Evolutionary conservation across 2,113 vertebrate species (phyloP), one percentile per base, ranked within the genome.

Genomic region (Esox niger): DNA sequence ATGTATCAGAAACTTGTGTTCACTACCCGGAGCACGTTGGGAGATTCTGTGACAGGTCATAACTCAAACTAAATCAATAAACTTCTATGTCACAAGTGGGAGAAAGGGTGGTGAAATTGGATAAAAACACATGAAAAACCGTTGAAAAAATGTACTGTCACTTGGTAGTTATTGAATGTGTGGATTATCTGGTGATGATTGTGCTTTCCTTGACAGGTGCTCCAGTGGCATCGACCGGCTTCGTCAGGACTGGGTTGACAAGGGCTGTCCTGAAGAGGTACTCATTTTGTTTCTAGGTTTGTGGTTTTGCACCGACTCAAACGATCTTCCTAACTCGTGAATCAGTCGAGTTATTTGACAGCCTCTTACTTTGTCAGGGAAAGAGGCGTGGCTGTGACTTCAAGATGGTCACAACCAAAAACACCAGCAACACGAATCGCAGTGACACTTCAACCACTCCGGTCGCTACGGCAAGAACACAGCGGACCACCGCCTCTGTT

Each of bases 161-260:
- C n/a, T n/a, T n/a, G 56, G 56, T 4, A 4, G 23, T 46, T 0
- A 27, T 23, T 1, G 3, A 6, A 47, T 46, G 3, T 49, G 13
- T 49, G 20, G 5, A 49, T 49, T 6, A 49, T 31, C 4, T 15
- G 46, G 15, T 77, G 27, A 38, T 82, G 38, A 71, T 64, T 10
- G 23, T 68, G 57, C 61, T 68, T 33, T 60, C 29, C 21, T 35
- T 13, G 32, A 81, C 82, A 98, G 97, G 86, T 98, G 96, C 83
- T 98, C 97, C 90, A 98, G 94, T 81, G 97, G 97, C 69, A 96
- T 98, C 79, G 97, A 98, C 81, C 95, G 95, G 29, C 91, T 94
- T 68, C 93, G 96, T 1, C 97, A 98, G 84, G 95, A 98, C n/a
- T 98, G 97, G 97, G 95, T 98, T 54, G 97, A 98, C 86, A 91